These are phyloP conservation scores for Macrobrachium nipponense DNA, from an alignment of 1,140 invertebrate species.

Conservation along the genomic window DNA sequence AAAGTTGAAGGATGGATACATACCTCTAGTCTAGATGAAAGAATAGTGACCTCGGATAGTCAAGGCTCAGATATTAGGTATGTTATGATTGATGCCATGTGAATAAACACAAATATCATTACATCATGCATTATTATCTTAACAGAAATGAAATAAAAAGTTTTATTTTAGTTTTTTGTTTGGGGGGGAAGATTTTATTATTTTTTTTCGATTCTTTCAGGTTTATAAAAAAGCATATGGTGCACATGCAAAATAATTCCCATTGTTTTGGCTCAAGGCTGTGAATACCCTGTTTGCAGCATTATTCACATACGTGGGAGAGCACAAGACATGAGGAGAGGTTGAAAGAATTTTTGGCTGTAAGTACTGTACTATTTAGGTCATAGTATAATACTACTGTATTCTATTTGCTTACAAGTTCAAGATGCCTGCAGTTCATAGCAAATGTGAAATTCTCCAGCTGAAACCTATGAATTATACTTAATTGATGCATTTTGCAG, in stretches of 20 bases:
- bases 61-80: no score
- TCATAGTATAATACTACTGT: no score
- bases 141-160: not conserved
- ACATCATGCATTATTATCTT: not conserved
- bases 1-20: no score
- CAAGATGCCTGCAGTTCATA: no score
- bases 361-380: slow-evolving; percentile 66
- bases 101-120: no score
- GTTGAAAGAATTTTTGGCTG: slow-evolving; percentile 97
- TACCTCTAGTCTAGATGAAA: no score
- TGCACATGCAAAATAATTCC: slow-evolving; percentile 97
- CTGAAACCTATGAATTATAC: slow-evolving; percentile 1
- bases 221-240: slow-evolving; percentile 83
- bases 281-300: slow-evolving; percentile 98
- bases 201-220: slow-evolving; percentile 34
- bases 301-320: slow-evolving; percentile 93
- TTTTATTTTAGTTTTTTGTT: not conserved
- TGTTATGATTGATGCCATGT: no score
- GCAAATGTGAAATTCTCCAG: no score
- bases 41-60: no score
- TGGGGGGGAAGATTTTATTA: not conserved
- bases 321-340: slow-evolving; percentile 93
- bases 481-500: slow-evolving; percentile 45
- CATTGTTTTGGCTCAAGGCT: slow-evolving; percentile 96
- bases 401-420: no score